Base-by-base conservation (phyloP, 1,140 invertebrate genomes). In the Caenorhabditis brenneri region DNA sequence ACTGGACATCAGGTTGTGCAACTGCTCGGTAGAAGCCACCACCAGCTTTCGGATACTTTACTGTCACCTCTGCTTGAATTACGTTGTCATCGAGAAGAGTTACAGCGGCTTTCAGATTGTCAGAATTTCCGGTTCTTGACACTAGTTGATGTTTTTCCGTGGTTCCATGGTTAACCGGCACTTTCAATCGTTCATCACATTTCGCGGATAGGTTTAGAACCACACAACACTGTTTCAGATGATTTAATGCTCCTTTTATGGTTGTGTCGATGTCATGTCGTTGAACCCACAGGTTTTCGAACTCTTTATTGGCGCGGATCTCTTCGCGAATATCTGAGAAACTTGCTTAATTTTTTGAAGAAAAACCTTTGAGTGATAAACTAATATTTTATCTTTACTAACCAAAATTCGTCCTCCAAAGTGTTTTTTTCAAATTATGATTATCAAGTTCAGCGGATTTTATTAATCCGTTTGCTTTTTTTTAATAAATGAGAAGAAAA, bases 1-100 rank as follows among this genome's bases (percentile, higher is more conserved):
- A 87, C 39, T 87, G 86, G n/a, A 87, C 80, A 33, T 87, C 85
- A 3, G 86, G 86, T 24, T 86, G 86, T 12, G 86, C 86, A 12
- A 83, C 79, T 16, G 86, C 69, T 46, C 86, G 58, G 55, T 42
- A 87, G 31, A 33, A 46, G 9, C 85, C 85, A 7, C 86, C 86
- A 4, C 86, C 80, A 22, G 85, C 80, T 80, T 87, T 87, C 15
- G 81, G 65, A 84, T 87, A 79, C 33, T 86, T 86, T 16, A 87
- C 46, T 27, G 85, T 80, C 9, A 86, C 86, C 31, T 87, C 86
- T 16, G 84, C 84, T 55, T 87, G 58, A 16, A 87, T 48, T 16
- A 87, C 85, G 36, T 87, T 87, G 58, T 87, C 86, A 10, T 80
- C 86, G 0, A 87, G 81, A 1, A 87, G 82, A 2, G 82, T 83